Percentiles rank a stretch among this genome's conserved stretches.
Evolutionary conservation across 2,888 invertebrate genomes (phyloP).

Genomic region (Troglohyphantes excavatus): DNA sequence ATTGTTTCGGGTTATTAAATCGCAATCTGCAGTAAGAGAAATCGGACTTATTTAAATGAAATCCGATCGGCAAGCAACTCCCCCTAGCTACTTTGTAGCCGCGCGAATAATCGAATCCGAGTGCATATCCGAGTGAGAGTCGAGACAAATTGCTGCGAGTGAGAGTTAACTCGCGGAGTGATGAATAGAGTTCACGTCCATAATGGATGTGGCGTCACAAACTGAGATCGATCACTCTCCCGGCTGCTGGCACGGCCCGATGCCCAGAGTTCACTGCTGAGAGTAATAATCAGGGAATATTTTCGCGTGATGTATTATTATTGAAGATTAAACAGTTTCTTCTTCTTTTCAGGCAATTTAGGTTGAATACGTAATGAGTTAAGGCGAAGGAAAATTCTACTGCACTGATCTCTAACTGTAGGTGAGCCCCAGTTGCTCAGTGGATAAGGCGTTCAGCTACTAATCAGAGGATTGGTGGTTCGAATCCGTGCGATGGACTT

Average conservation of each 20-base stretch:
- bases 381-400: too few species aligned
- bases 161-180: slow-evolving; percentile 28
- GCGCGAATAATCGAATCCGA: not conserved
- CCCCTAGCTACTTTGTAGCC: not conserved
- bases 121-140: not conserved
- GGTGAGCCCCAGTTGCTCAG: too few species aligned
- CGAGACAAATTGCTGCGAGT: slow-evolving; percentile 37
- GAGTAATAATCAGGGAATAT: slow-evolving; percentile 7
- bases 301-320: slow-evolving; percentile 36
- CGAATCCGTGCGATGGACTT: too few species aligned
- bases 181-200: slow-evolving; percentile 31
- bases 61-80: too few species aligned
- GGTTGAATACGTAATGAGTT: slow-evolving; percentile 24
- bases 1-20: too few species aligned
- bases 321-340: slow-evolving; percentile 29
- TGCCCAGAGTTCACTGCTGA: not conserved
- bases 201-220: slow-evolving; percentile 43
- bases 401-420: too few species aligned
- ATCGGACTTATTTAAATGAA: too few species aligned
- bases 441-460: too few species aligned
- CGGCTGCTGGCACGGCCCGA: not conserved
- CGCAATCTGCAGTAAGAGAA: too few species aligned
- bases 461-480: too few species aligned
- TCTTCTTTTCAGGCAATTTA: not conserved
- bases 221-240: slow-evolving; percentile 30